Conservation (phyloP, 2,113 vertebrate species). For the Podarcis raffonei region DNA sequence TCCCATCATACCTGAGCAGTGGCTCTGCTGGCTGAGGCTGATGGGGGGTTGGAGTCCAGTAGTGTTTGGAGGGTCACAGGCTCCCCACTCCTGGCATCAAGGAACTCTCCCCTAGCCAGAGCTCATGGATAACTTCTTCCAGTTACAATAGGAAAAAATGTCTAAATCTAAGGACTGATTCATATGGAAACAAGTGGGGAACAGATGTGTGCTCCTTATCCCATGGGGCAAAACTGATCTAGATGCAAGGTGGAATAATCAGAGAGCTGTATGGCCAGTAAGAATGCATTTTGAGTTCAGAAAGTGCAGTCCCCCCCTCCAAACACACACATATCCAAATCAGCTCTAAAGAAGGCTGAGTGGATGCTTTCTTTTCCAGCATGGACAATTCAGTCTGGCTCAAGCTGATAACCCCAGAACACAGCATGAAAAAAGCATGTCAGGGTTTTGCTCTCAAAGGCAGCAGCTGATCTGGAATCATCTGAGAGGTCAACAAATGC, state of each 20-base stretch:
- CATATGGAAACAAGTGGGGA: not conserved
- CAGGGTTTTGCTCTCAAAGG: not conserved
- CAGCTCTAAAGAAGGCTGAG: no score
- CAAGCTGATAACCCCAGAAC: not conserved
- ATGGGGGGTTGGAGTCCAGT: no score
- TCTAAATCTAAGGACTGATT: not conserved
- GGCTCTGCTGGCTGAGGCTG: not conserved
- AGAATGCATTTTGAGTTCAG: not conserved
- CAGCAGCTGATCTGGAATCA: not conserved
- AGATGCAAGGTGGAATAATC: not conserved
- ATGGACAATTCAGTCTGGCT: not conserved
- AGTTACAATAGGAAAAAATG: not conserved
- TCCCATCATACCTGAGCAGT: not conserved
- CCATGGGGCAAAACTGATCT: not conserved
- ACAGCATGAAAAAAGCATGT: not conserved
- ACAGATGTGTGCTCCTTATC: not conserved
- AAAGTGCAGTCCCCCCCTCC: no score
- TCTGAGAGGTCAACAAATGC: not conserved
- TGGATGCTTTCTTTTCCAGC: not conserved
- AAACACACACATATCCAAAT: no score
- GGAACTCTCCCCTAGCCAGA: not conserved
- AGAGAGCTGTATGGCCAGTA: not conserved
- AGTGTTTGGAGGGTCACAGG: no score
- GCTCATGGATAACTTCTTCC: not conserved
- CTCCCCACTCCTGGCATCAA: no score